phyloP scores from a whole-genome alignment of 2,888 invertebrate genomes.

The Melieria omissa region DNA sequence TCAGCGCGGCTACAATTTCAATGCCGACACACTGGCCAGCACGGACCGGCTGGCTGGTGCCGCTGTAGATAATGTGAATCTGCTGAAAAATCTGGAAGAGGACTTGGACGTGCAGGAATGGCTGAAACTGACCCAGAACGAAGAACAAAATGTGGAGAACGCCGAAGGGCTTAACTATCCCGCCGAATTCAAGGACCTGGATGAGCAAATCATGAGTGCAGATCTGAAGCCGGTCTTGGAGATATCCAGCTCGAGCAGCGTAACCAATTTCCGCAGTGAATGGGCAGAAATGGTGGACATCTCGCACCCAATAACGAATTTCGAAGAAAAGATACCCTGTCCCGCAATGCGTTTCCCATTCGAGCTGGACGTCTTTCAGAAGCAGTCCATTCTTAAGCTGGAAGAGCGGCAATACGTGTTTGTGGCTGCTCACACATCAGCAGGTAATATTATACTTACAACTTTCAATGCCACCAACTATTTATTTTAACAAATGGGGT shows the following conservation, averaged over 20 bases:
- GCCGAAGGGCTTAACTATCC: constrained; percentile 35
- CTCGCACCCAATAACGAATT: constrained; percentile 82
- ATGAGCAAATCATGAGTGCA: constrained; percentile 59
- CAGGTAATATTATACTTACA: too few relatives aligned
- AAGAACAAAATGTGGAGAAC: constrained; percentile 43
- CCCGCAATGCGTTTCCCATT: constrained; percentile 90
- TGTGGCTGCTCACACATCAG: constrained; percentile 99
- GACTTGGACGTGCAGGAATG: constrained; percentile 63
- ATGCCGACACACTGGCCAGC: neutral
- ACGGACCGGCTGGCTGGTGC: constrained; percentile 44
- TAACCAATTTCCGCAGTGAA: constrained; percentile 68
- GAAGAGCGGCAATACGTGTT: constrained; percentile 96
- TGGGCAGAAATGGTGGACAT: constrained; percentile 93
- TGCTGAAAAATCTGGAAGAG: constrained; percentile 60
- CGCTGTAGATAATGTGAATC: constrained; percentile 54
- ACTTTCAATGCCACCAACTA: neutral
- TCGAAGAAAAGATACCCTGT: constrained; percentile 81
- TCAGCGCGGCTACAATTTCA: constrained; percentile 71
- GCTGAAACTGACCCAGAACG: constrained; percentile 54
- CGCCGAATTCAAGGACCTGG: constrained; percentile 55
- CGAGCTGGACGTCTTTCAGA: constrained; percentile 96
- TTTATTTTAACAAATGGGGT: neutral
- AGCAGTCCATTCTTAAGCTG: constrained; percentile 92
- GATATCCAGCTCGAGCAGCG: constrained; percentile 71
- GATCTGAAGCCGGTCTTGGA: constrained; percentile 74